A percentile compares a stretch with the other conserved stretches of the same genome.
Conservation (phyloP, 1,140 invertebrate species). For the Campodea augens region DNA sequence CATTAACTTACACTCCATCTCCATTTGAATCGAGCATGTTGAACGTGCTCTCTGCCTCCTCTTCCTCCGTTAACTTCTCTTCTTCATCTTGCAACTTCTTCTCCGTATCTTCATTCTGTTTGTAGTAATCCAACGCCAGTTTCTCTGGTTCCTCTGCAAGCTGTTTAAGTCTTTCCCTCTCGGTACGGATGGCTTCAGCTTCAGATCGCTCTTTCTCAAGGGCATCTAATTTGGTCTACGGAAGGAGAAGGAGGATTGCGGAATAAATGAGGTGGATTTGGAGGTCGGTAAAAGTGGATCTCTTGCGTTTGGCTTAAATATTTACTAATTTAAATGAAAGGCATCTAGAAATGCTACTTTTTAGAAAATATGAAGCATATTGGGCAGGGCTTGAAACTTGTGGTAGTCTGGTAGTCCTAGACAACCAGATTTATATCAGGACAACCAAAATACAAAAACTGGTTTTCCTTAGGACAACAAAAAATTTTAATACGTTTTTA, state of each 20-base stretch:
- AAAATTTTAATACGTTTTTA: too few relatives aligned
- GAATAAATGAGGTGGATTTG: too few relatives aligned
- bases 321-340: too few relatives aligned
- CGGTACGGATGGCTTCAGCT: slow-evolving; percentile 44
- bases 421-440: too few relatives aligned
- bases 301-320: too few relatives aligned
- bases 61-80: slow-evolving; percentile 32
- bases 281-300: too few relatives aligned
- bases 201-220: slow-evolving; percentile 49
- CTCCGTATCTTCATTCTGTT: slow-evolving; percentile 40
- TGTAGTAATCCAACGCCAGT: slow-evolving; percentile 51
- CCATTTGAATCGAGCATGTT: slow-evolving; percentile 50
- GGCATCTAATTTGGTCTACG: slow-evolving; percentile 36
- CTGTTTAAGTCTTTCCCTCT: slow-evolving; percentile 51
- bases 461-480: too few relatives aligned
- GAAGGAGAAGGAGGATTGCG: slow-evolving; percentile 10
- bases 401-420: too few relatives aligned
- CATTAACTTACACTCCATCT: slow-evolving; percentile 39
- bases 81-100: slow-evolving; percentile 35
- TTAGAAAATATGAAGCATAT: too few relatives aligned
- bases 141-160: slow-evolving; percentile 50
- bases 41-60: slow-evolving; percentile 45
- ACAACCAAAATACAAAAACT: too few relatives aligned
- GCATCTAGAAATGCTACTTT: too few relatives aligned
- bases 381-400: too few relatives aligned